Conservation (phyloP, 2,888 invertebrate species). For the Ophion ellenae region DNA sequence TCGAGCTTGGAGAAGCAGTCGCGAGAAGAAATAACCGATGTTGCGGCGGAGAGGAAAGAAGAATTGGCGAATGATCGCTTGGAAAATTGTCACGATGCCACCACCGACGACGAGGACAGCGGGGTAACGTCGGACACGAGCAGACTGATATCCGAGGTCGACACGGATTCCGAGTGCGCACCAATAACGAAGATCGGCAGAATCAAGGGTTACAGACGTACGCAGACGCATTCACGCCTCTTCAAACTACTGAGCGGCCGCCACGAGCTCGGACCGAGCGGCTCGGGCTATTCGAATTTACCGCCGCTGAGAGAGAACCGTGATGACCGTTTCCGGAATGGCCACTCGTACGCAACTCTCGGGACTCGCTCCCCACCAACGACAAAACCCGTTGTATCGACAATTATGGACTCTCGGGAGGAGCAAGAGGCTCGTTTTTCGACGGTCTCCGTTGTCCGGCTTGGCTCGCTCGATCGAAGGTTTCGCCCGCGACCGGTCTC, state of each 20-base stretch:
- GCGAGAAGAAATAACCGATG: background rate
- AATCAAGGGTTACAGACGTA: constrained; percentile 87
- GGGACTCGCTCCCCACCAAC: background rate
- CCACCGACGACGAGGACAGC: constrained; percentile 87
- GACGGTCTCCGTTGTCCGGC: background rate
- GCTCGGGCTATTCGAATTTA: background rate
- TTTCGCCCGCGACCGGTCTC: constrained; percentile 85
- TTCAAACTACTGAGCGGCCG: constrained; percentile 88
- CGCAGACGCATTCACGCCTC: constrained; percentile 89
- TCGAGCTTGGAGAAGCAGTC: background rate
- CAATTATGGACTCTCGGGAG: background rate
- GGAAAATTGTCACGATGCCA: constrained; percentile 78
- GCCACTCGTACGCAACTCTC: background rate
- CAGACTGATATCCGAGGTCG: constrained; percentile 88
- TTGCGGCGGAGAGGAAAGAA: background rate
- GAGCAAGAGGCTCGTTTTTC: background rate
- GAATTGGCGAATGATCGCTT: constrained; percentile 59
- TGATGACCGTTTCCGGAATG: background rate
- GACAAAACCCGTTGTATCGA: background rate
- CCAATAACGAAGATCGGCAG: constrained; percentile 79
- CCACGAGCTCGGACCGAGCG: constrained; percentile 80
- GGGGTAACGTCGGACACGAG: constrained; percentile 90
- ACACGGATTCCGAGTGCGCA: constrained; percentile 87
- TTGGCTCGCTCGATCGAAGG: constrained; percentile 75
- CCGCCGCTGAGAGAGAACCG: background rate